These are phyloP conservation scores for Hydrotaea cyrtoneurina DNA, from an alignment of 2,888 invertebrate genomes.

Conservation along the genomic window DNA sequence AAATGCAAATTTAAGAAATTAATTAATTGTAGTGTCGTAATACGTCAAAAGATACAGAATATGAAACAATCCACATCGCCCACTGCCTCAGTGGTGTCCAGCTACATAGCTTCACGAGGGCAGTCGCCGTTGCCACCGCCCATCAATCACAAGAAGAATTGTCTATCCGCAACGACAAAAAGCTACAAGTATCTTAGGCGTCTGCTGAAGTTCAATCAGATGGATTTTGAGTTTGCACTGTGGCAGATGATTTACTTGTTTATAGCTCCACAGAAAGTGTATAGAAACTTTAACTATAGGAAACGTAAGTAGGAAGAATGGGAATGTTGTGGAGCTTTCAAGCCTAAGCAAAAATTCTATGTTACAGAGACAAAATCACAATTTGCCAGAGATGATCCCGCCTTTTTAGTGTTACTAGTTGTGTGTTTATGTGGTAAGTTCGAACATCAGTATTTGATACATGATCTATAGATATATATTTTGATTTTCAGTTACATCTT, in stretches of 20 bases:
- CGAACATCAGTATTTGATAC: background rate
- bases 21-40: too few relatives aligned
- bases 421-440: conserved; percentile 89
- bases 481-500: conserved; percentile 87
- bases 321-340: background rate
- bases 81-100: conserved; percentile 81
- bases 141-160: conserved; percentile 85
- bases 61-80: conserved; percentile 86
- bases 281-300: conserved; percentile 97
- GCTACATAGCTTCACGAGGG: conserved; percentile 81
- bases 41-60: too few relatives aligned
- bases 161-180: conserved; percentile 92
- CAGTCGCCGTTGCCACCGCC: conserved; percentile 87
- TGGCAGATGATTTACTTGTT: conserved; percentile 99
- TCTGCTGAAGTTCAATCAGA: conserved; percentile 94
- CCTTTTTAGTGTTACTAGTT: conserved; percentile 95
- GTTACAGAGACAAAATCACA: conserved; percentile 97
- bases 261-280: conserved; percentile 96
- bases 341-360: conserved; percentile 28
- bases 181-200: conserved; percentile 92
- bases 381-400: conserved; percentile 99
- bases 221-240: conserved; percentile 99
- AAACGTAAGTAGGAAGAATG: conserved; percentile 88
- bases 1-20: too few relatives aligned
- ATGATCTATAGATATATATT: too few relatives aligned